Conservation (phyloP, 2,888 invertebrate species). For the Cheilosia vernalis region DNA sequence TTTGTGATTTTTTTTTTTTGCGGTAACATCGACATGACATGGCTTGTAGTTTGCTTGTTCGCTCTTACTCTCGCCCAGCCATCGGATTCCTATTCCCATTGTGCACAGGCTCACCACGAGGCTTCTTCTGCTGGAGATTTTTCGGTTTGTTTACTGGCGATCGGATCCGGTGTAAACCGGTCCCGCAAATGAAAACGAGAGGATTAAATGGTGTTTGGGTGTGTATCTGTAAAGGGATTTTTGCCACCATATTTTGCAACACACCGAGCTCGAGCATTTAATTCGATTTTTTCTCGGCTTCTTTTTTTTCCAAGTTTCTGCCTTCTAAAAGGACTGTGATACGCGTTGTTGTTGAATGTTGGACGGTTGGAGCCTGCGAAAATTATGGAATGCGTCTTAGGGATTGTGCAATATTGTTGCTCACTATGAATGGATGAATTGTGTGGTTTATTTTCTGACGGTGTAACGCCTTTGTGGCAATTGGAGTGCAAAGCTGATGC, state of each 20-base stretch:
- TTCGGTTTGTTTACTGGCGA: slow-evolving; percentile 53
- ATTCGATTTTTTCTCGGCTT: slow-evolving; percentile 11
- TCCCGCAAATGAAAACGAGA: slow-evolving; percentile 66
- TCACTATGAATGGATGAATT: slow-evolving; percentile 49
- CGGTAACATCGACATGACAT: slow-evolving; percentile 67
- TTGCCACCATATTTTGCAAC: slow-evolving; percentile 70
- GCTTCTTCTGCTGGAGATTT: slow-evolving; percentile 10
- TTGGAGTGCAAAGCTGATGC: no score
- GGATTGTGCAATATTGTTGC: slow-evolving; percentile 46
- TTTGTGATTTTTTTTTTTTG: slow-evolving; percentile 22
- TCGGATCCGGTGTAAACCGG: slow-evolving; percentile 70
- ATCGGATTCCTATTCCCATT: slow-evolving; percentile 65
- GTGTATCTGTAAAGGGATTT: slow-evolving; percentile 56
- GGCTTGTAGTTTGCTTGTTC: slow-evolving; percentile 61
- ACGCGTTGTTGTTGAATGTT: slow-evolving; percentile 2
- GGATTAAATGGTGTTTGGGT: slow-evolving; percentile 55
- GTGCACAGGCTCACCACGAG: slow-evolving; percentile 32
- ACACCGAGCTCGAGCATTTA: slow-evolving; percentile 43
- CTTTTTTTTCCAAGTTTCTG: slow-evolving; percentile 35
- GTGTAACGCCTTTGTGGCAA: slow-evolving; percentile 12
- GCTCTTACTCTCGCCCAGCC: slow-evolving; percentile 22
- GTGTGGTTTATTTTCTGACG: slow-evolving; percentile 2
- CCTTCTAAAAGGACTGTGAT: slow-evolving; percentile 31
- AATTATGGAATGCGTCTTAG: slow-evolving; percentile 34
- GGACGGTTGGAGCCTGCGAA: background rate